Evolutionary conservation across 2,113 vertebrate species (phyloP).

Genomic region (Ailurus styani): DNA sequence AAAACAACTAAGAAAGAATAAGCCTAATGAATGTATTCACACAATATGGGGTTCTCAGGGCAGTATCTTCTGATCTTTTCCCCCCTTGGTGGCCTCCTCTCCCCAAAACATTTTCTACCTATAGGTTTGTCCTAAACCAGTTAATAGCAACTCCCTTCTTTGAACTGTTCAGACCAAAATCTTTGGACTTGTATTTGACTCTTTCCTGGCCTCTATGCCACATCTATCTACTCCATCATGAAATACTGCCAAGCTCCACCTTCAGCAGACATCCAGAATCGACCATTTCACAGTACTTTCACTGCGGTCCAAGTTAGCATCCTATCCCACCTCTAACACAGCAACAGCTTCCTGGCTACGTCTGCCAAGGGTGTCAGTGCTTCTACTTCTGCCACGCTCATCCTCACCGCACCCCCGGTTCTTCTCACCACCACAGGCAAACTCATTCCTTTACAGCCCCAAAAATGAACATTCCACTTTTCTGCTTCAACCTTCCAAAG

Average conservation of each 20-base stretch:
- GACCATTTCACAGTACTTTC: background rate
- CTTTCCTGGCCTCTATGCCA: background rate
- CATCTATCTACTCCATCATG: background rate
- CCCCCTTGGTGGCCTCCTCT: too few relatives aligned
- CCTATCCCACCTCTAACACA: background rate
- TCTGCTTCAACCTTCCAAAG: background rate
- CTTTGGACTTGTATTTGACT: background rate
- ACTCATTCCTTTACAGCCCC: background rate
- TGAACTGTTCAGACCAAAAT: background rate
- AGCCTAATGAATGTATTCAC: background rate
- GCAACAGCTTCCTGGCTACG: background rate
- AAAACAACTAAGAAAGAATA: background rate
- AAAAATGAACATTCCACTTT: background rate
- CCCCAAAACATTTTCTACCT: background rate
- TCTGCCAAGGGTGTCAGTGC: background rate
- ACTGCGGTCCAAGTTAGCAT: background rate
- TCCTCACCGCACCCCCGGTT: background rate
- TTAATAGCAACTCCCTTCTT: background rate
- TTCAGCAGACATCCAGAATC: background rate
- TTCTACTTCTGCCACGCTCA: background rate
- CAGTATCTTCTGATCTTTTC: background rate
- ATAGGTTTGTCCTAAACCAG: background rate
- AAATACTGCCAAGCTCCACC: background rate
- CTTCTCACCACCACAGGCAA: background rate
- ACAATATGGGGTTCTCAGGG: background rate